These are phyloP conservation scores for Callithrix jacchus DNA, from an alignment of 2,113 vertebrate genomes.

Conservation along the genomic window DNA sequence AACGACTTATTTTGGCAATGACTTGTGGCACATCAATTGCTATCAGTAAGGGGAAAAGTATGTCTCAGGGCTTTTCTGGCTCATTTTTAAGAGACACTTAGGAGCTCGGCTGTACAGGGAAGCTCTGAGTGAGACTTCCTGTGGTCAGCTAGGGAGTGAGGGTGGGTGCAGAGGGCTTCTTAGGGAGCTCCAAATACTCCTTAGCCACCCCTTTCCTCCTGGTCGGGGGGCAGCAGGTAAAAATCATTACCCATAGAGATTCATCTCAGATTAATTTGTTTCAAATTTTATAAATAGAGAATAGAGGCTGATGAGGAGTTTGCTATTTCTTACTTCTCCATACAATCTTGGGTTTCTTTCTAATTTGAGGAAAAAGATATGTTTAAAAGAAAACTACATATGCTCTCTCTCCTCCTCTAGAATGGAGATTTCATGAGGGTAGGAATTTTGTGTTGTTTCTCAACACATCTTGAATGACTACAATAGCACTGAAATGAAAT, in stretches of 20 bases:
- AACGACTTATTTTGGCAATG: slow-evolving; percentile 80
- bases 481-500: not conserved
- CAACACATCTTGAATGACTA: not conserved
- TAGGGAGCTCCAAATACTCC: not conserved
- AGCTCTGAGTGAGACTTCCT: not conserved
- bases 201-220: not conserved
- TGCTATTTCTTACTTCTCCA: not conserved
- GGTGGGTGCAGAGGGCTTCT: not conserved
- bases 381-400: not conserved
- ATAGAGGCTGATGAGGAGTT: not conserved
- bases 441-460: not conserved
- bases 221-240: not conserved
- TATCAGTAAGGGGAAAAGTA: slow-evolving; percentile 78
- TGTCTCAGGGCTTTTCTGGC: slow-evolving; percentile 71
- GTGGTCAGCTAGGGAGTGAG: not conserved
- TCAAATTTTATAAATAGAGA: not conserved
- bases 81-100: slow-evolving; percentile 66
- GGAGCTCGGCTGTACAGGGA: slow-evolving; percentile 55
- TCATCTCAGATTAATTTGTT: not conserved
- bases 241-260: not conserved
- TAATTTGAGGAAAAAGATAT: not conserved
- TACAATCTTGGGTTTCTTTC: not conserved
- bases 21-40: slow-evolving; percentile 78
- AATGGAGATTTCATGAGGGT: not conserved
- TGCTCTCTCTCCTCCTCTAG: not conserved